These are phyloP conservation scores for Bombus breviceps DNA, from an alignment of 1,140 invertebrate genomes.

Conservation along the genomic window DNA sequence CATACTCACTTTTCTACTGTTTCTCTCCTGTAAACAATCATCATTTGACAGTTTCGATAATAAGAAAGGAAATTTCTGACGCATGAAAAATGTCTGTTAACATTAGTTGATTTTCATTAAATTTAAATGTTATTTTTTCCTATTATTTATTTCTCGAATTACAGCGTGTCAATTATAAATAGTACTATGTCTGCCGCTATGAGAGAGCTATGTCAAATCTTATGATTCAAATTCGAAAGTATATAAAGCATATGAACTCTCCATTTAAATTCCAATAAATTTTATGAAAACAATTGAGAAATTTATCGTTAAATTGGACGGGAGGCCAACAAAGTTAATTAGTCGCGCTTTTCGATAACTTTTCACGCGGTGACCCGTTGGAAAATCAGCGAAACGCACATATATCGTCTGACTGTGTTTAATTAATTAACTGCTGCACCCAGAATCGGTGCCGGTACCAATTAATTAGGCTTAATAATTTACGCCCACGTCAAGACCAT, in stretches of 20 bases:
- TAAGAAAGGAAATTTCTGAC: background rate
- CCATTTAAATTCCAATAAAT: background rate
- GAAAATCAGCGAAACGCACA: background rate
- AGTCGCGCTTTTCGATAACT: background rate
- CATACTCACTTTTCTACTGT: too few species aligned
- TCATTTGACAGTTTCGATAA: background rate
- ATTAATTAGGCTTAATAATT: constrained; percentile 58
- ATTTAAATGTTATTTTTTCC: background rate
- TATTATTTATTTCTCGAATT: too few species aligned
- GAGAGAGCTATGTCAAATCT: too few species aligned
- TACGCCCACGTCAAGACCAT: background rate
- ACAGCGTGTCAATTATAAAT: too few species aligned
- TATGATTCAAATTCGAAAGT: too few species aligned
- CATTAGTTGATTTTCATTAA: background rate
- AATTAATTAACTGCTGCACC: constrained; percentile 43
- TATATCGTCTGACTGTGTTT: background rate
- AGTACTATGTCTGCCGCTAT: too few species aligned
- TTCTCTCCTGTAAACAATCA: background rate
- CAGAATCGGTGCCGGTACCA: constrained; percentile 15
- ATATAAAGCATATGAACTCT: too few species aligned
- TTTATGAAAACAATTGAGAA: background rate
- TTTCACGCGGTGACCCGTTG: background rate
- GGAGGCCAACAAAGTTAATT: background rate
- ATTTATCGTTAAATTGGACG: background rate
- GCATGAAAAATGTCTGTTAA: too few species aligned